Percentiles rank a stretch among this genome's conserved stretches.
These are phyloP conservation scores for Morinoia aosen DNA, from an alignment of 2,888 invertebrate genomes.

Conservation along the genomic window DNA sequence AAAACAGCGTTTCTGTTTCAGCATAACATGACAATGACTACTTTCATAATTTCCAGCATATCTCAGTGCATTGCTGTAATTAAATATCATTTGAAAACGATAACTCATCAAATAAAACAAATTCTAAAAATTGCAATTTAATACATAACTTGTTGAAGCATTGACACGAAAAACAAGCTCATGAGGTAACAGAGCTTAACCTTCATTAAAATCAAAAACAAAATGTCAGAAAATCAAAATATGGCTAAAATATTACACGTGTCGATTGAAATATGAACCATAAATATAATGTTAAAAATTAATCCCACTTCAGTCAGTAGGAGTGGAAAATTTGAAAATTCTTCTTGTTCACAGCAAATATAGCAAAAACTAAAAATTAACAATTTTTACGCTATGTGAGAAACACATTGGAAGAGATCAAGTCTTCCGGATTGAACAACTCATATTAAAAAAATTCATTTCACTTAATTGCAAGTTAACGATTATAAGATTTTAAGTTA, in stretches of 20 bases:
- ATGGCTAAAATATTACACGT: neutral
- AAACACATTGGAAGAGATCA: neutral
- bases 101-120: neutral
- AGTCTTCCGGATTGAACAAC: neutral
- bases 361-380: neutral
- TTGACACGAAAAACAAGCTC: neutral
- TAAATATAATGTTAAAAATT: neutral
- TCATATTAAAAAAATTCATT: neutral
- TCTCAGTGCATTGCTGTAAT: neutral
- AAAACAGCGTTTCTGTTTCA: too few relatives aligned
- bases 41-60: too few relatives aligned
- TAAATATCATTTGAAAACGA: neutral
- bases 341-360: neutral
- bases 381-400: neutral
- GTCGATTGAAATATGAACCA: neutral
- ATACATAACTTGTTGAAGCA: neutral
- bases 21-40: too few relatives aligned
- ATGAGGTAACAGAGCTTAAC: neutral
- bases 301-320: neutral
- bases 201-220: neutral
- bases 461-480: too few relatives aligned
- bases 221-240: neutral
- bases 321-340: neutral
- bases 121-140: neutral
- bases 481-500: too few relatives aligned